Conservation (phyloP, 2,113 vertebrate genomes). For the Rhabdomys dilectus region DNA sequence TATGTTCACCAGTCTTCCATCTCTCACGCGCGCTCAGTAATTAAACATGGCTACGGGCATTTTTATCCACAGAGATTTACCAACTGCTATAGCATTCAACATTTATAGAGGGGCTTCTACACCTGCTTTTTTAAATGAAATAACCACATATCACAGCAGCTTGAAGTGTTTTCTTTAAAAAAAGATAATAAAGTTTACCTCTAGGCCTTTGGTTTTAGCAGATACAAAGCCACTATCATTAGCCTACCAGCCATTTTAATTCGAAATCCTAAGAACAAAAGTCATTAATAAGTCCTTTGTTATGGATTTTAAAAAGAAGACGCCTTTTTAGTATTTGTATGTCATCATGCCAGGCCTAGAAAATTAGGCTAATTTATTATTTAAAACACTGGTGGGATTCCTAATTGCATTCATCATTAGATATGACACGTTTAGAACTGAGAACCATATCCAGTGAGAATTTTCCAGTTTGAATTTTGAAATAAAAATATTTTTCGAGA, state of each 20-base stretch:
- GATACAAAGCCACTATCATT: slow-evolving; percentile 79
- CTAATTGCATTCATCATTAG: slow-evolving; percentile 94
- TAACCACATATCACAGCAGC: slow-evolving; percentile 86
- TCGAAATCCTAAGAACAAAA: slow-evolving; percentile 89
- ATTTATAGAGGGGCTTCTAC: slow-evolving; percentile 87
- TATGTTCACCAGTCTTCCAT: slow-evolving; percentile 82
- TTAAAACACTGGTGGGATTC: slow-evolving; percentile 93
- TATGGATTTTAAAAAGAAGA: slow-evolving; percentile 86
- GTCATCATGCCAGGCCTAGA: slow-evolving; percentile 89
- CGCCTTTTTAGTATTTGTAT: slow-evolving; percentile 89
- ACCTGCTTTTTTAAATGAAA: slow-evolving; percentile 86
- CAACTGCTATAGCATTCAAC: slow-evolving; percentile 87
- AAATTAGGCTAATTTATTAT: slow-evolving; percentile 94
- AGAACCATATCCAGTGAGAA: slow-evolving; percentile 91
- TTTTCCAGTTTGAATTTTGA: slow-evolving; percentile 94
- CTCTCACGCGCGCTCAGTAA: slow-evolving; percentile 85
- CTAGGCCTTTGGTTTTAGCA: slow-evolving; percentile 84
- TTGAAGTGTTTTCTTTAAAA: slow-evolving; percentile 76
- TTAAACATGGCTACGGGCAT: slow-evolving; percentile 90
- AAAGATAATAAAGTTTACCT: slow-evolving; percentile 83
- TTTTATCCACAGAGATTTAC: slow-evolving; percentile 89
- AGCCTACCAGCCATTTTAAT: slow-evolving; percentile 85
- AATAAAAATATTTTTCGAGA: slow-evolving; percentile 96
- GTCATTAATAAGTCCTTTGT: slow-evolving; percentile 91
- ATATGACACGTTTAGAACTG: slow-evolving; percentile 91